Base-by-base conservation (phyloP, 2,113 vertebrate genomes). In the Polyodon spathula region DNA sequence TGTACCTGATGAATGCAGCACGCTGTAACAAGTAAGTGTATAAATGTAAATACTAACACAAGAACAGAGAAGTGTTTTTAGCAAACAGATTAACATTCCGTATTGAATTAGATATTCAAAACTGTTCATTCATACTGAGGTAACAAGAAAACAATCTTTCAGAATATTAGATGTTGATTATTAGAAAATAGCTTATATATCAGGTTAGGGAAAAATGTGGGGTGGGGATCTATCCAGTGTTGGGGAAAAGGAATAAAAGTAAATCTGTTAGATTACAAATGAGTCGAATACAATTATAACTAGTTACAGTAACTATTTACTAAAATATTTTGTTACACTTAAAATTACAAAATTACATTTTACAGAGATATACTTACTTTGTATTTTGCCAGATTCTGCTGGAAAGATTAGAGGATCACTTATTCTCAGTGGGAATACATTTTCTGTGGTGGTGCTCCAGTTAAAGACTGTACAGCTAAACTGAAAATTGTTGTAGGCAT, bases 121-220 rank as follows among this genome's bases (percentile, higher is more conserved):
- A 48, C 42, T 14, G 39, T 27, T 38, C 17, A 38, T 17, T 41
- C 37, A 48, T 8, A 42, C 58, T 27, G 37, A 44, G 38, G 27
- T 48, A 48, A 37, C 10, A 37, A 6, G 14, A 37, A 38, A 61
- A 61, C 10, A 52, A 51, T 16, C 48, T 50, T 38, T 38, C 38
- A 52, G 46, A 61, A 61, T 37, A 39, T 61, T 52, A 61, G n/a
- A 51, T 51, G 27, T 52, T 39, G 48, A 8, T 15, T 60, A 53
- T 6, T 15, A 10, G 6, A 37, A 16, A 39, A 53, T 37, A 53
- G n/a, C 27, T 37, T 17, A 17, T n/a, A 11, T 27, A 37, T 8
- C 17, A 11, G 40, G 50, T 60, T 50, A 50, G 10, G 14, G 17
- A 61, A 60, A 61, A 14, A 41, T 61, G 14, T n/a, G n/a, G n/a